Base-by-base conservation (phyloP, 1,140 invertebrate species). In the Dinoponera quadriceps region DNA sequence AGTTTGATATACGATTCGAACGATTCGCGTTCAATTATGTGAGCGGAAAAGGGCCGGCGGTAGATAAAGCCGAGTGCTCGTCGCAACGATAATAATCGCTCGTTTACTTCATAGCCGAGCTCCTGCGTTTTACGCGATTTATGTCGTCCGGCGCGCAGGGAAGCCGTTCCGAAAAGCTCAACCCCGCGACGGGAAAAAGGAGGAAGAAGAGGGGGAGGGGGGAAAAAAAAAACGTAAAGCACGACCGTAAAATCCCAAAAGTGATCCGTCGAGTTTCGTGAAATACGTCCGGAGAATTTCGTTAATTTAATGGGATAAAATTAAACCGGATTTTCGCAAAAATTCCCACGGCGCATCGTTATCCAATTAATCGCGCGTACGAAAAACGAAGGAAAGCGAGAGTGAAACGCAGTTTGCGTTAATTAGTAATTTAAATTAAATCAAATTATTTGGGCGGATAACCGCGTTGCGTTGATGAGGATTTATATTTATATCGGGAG, bases 1-100 rank as follows among this genome's bases (percentile, higher is more conserved):
- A 33, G 22, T 74, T 74, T 74, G 55, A 74, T 60, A 74, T 74
- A 74, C 55, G 71, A 74, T 74, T 60, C 60, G 33, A 74, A 74
- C 60, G 55, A 74, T 74, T 74, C 71, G 33, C 55, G 71, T 74
- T 74, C 55, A 74, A 73, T 59, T 74, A 60, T 60, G 62, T 13
- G 33, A 73, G 20, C 54, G 55, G 38, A 29, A 74, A 11, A 60
- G 18, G 22, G 18, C 55, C 11, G 44, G 18, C 55, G 18, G 51
- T 27, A 62, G 71, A 74, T 60, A 60, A 74, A 62, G 33, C 55
- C 55, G 20, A 60, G 33, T 5, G 55, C 22, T 74, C 22, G 33
- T 44, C 33, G 71, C 33, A 14, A 44, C 18, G 71, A 74, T 73
- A 60, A 73, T 74, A 74, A 74, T 74, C 71, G 55, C 55, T 48